Conservation (phyloP, 2,113 vertebrate species). For the Xenus cinereus region DNA sequence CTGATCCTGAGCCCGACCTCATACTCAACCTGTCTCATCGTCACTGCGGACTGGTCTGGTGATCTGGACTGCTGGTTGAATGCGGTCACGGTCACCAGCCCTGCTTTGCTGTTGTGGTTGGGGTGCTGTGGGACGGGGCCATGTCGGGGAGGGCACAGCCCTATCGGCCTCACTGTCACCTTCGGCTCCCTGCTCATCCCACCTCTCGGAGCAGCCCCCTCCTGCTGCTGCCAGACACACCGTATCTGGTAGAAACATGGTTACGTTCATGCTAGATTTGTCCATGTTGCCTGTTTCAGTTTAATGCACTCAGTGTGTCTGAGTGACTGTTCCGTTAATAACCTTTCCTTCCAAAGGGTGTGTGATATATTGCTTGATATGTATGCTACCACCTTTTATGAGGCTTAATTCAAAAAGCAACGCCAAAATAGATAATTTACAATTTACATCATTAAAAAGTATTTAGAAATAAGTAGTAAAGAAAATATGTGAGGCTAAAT, state of each 20-base stretch:
- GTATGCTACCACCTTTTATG: neutral
- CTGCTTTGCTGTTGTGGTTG: neutral
- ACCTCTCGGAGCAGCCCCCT: neutral
- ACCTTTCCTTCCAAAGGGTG: neutral
- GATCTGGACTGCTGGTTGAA: neutral
- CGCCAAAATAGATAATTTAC: neutral
- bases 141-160: neutral
- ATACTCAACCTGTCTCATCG: neutral
- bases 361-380: neutral
- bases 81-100: neutral
- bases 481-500: neutral
- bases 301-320: neutral
- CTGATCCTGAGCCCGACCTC: neutral
- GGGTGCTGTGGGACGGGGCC: rapidly evolving
- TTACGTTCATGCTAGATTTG: neutral
- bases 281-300: neutral
- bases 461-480: neutral
- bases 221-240: neutral
- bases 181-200: neutral
- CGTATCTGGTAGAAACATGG: neutral
- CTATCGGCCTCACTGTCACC: neutral
- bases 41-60: neutral
- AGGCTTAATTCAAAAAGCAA: neutral
- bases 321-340: neutral
- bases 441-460: neutral